Conservation (phyloP, 1,140 invertebrate genomes). For the Drosophila willistoni region DNA sequence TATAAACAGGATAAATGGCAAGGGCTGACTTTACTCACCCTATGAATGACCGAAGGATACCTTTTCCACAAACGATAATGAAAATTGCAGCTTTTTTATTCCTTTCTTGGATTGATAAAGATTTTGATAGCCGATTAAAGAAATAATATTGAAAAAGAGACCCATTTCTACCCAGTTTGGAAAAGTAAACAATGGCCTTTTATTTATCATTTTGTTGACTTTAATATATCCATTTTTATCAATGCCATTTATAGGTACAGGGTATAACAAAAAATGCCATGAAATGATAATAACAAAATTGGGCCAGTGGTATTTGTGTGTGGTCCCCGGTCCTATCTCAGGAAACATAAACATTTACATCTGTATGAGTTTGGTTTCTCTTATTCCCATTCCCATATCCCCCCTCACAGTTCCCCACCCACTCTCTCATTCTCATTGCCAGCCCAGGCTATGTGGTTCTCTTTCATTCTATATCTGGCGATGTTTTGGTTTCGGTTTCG, state of each 20-base stretch:
- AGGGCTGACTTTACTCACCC: too few relatives aligned
- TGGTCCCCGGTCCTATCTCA: constrained; percentile 35
- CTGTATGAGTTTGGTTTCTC: constrained; percentile 53
- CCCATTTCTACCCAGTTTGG: too few relatives aligned
- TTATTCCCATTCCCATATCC: neutral
- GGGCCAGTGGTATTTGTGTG: constrained; percentile 47
- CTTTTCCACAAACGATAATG: too few relatives aligned
- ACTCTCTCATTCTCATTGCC: neutral
- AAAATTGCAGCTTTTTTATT: too few relatives aligned
- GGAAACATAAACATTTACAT: constrained; percentile 77
- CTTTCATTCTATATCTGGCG: constrained; percentile 10
- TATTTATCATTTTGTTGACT: neutral
- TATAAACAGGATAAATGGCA: neutral
- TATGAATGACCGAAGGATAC: constrained; percentile 10
- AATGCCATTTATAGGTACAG: neutral
- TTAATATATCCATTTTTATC: neutral
- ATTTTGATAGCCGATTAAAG: too few relatives aligned
- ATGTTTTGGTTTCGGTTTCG: constrained; percentile 10
- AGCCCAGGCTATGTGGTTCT: neutral
- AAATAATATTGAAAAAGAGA: too few relatives aligned
- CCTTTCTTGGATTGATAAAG: too few relatives aligned
- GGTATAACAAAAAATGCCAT: constrained; percentile 23
- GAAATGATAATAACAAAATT: constrained; percentile 73
- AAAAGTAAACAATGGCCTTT: too few relatives aligned
- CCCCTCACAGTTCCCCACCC: neutral